Conservation (phyloP, 2,113 vertebrate genomes). For the Saccopteryx bilineata region DNA sequence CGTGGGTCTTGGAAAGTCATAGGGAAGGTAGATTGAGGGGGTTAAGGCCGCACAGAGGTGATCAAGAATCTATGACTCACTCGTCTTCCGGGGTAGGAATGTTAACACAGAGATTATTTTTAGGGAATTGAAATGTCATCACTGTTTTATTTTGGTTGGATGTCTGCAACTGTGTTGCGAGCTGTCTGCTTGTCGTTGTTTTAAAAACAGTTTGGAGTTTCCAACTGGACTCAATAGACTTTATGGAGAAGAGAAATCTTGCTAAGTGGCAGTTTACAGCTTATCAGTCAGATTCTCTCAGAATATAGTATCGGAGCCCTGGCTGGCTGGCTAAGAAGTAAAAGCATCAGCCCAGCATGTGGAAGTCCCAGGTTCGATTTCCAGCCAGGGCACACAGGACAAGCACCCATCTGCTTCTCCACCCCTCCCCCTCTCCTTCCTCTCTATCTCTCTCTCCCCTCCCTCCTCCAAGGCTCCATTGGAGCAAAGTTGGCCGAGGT, state of each 20-base stretch:
- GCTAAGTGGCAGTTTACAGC: background rate
- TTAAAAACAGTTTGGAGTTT: background rate
- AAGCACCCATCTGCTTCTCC: no score
- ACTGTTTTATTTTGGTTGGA: background rate
- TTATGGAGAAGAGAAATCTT: background rate
- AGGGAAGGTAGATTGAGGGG: background rate
- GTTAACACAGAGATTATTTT: background rate
- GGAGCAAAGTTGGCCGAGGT: no score
- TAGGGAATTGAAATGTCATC: background rate
- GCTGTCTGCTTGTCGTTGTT: background rate
- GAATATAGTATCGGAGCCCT: no score
- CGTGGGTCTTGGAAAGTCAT: background rate
- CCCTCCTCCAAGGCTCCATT: no score
- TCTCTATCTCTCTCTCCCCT: no score
- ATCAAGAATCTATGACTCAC: background rate
- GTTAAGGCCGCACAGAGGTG: background rate
- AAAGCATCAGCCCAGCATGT: no score
- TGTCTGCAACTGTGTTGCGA: background rate
- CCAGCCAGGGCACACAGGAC: no score
- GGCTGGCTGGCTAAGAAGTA: no score
- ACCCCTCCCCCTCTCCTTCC: no score
- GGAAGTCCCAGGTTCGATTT: no score
- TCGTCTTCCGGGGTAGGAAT: background rate
- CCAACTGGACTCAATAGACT: background rate
- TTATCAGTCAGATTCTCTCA: background rate